Base-by-base conservation (phyloP, 2,113 vertebrate species). In the Neogale vison region DNA sequence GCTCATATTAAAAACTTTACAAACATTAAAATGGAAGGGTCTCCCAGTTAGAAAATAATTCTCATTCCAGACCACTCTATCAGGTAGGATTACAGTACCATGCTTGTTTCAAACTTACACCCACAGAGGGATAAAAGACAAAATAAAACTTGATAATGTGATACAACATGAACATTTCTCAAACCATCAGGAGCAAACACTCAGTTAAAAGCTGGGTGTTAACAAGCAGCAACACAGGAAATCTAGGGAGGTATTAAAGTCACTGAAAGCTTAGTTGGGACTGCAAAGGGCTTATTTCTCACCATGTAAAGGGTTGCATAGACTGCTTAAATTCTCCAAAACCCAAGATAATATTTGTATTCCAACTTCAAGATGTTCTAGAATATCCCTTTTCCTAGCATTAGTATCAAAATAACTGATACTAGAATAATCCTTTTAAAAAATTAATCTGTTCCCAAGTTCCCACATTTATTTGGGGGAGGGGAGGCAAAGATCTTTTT, bases 281-380 rank as follows among this genome's bases (percentile, higher is more conserved):
- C 34, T 45, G 36, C 11, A 26, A 61, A 84, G 61, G 90, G 79
- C 79, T 76, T 86, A 92, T 79, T 93, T 92, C 84, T 98, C 85
- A 95, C 61, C 81, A 93, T 45, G 81, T 74, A 84, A 97, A 81
- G 76, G 83, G 59, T 63, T 96, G 91, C 95, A 97, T 7, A 97
- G 96, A 96, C 94, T 88, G 86, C 81, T 95, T 95, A 80, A 97
- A 96, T 94, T 92, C 84, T 97, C 96, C 89, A 77, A 96, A 94
- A 81, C 63, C 29, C 52, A 93, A 94, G 81, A 84, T 50, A 92
- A 69, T 82, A 93, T 85, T 93, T 90, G n/a, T 79, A 95, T 83
- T 94, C 72, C 87, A 97, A 92, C 55, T 89, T 95, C 50, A 90
- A 95, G 47, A 96, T 96, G 45, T 80, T 95, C 85, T 94, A 89